phyloP scores from a whole-genome alignment of 2,797 vertebrate genomes.

The Tamandua tetradactyla region DNA sequence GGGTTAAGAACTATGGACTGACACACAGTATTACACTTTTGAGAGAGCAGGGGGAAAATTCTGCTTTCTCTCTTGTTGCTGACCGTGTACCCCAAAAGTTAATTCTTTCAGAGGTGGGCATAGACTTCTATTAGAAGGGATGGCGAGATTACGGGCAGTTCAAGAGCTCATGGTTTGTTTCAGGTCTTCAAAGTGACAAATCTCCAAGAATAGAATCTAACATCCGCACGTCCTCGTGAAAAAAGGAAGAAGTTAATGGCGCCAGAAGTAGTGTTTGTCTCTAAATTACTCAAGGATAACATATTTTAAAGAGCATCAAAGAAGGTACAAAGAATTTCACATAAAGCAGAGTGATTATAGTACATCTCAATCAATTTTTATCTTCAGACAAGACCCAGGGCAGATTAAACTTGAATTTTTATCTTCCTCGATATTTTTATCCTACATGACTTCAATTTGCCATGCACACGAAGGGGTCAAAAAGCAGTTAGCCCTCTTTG shows the following conservation, averaged over 20 bases:
- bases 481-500: background rate
- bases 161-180: background rate
- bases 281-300: background rate
- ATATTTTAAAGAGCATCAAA: background rate
- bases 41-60: background rate
- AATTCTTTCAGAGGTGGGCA: background rate
- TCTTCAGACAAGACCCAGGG: background rate
- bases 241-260: background rate
- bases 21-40: background rate
- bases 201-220: background rate
- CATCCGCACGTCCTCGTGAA: background rate
- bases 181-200: background rate
- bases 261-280: background rate
- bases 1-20: background rate
- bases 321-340: background rate
- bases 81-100: background rate
- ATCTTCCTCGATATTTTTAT: conserved; percentile 19
- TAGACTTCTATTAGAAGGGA: background rate
- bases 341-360: background rate
- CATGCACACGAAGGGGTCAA: too few relatives aligned
- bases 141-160: background rate
- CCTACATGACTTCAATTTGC: background rate
- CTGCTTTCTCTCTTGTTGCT: background rate
- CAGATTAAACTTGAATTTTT: conserved; percentile 19
- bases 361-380: background rate